A percentile compares a stretch with the other conserved stretches of the same genome.
Evolutionary conservation across 2,113 vertebrate genomes (phyloP).

Genomic region (Nesogale talazaci): DNA sequence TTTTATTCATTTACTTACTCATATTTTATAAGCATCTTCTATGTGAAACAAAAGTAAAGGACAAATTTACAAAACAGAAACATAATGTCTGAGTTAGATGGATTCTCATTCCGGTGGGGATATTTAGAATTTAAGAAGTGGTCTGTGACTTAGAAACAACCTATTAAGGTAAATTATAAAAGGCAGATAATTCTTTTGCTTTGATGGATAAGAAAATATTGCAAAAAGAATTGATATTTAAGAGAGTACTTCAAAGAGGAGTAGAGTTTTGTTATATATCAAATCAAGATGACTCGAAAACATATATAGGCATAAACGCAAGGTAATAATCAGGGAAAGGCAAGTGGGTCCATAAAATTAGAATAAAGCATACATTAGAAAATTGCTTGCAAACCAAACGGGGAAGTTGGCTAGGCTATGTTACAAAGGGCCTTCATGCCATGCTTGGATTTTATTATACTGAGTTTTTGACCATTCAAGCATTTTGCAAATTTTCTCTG

Average conservation of each 20-base stretch:
- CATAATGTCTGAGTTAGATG: not conserved
- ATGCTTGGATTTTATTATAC: too few relatives aligned
- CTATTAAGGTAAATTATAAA: not conserved
- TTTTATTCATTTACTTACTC: not conserved
- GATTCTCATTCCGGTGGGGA: not conserved
- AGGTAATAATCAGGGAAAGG: not conserved
- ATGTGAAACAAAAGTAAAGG: not conserved
- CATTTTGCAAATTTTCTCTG: too few relatives aligned
- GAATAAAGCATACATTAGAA: not conserved
- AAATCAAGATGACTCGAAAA: not conserved
- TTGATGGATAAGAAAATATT: not conserved
- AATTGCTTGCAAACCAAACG: too few relatives aligned
- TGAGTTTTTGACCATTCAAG: too few relatives aligned
- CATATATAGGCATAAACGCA: not conserved
- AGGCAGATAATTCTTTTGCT: not conserved
- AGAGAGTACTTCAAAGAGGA: slow-evolving; percentile 6
- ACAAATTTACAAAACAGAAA: not conserved
- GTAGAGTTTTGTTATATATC: not conserved
- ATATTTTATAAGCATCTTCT: not conserved
- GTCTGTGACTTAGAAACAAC: not conserved
- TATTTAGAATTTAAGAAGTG: not conserved
- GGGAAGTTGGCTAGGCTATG: too few relatives aligned
- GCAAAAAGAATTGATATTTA: not conserved
- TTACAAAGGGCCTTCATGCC: too few relatives aligned
- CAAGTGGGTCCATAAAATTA: not conserved